Evolutionary conservation across 2,888 invertebrate genomes (phyloP).

Genomic region (Microctonus brassicae): DNA sequence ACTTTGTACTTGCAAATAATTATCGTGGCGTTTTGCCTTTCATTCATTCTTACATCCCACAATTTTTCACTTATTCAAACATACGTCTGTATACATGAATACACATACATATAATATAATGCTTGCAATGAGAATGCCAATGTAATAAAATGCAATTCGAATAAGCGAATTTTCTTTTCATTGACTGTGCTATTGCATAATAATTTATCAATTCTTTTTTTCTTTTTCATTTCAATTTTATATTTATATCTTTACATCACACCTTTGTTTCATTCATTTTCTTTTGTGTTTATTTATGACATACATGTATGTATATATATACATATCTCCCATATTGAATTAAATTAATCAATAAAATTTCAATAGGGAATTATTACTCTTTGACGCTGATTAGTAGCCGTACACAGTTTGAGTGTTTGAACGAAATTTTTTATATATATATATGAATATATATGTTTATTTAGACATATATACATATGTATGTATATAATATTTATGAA

Average conservation of each 20-base stretch:
- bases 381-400: neutral
- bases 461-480: neutral
- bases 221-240: neutral
- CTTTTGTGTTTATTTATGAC: no score
- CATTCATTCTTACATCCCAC: neutral
- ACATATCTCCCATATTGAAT: neutral
- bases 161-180: constrained; percentile 11
- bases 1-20: constrained; percentile 51
- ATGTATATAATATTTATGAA: neutral
- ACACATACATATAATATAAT: constrained; percentile 10
- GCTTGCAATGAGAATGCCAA: constrained; percentile 17
- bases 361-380: neutral
- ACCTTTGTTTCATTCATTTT: no score
- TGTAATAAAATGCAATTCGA: constrained; percentile 2
- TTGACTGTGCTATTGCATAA: neutral
- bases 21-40: constrained; percentile 36
- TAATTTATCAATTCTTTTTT: neutral
- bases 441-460: neutral
- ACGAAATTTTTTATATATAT: neutral
- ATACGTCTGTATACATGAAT: constrained; percentile 1
- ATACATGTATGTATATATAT: neutral
- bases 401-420: neutral
- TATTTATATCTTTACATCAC: neutral
- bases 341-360: neutral
- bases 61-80: neutral